Evolutionary conservation across 2,113 vertebrate genomes (phyloP), one percentile per base, ranked within the genome.

Genomic region (Pseudorhombus dupliciocellatus): DNA sequence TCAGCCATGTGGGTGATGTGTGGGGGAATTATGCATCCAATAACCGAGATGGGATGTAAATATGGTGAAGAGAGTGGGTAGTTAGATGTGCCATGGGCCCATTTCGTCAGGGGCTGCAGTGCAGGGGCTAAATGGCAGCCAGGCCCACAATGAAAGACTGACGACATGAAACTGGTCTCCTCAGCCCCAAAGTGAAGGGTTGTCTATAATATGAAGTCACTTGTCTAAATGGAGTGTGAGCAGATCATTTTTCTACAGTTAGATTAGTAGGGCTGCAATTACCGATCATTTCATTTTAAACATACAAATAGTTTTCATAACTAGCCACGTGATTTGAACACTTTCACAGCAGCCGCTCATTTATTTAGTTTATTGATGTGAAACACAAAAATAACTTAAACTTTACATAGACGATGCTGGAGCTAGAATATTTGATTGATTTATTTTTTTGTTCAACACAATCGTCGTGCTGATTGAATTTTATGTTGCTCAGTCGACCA

Each of bases 41-140:
- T 91, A 89, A 92, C 90, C 65, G 58, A 68, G 18, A 24, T 40
- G 4, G 71, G 48, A 83, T 80, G 86, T 91, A 89, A 91, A 84
- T 63, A 85, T 86, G 59, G 79, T 70, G 55, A 55, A 64, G 54
- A 79, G 25, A 69, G 61, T 73, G 7, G 66, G 48, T 76, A 54
- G 54, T 80, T 74, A 81, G 87, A 79, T 69, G 74, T 69, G 53
- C 56, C 62, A 83, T 74, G 84, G 79, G 80, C 63, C 81, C 85
- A 68, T 83, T 87, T 84, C 72, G 74, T 60, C 80, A 58, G 73
- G 73, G 70, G 64, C 73, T 71, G 83, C 75, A 81, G 73, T 71
- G 74, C 64, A 69, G 77, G 75, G 65, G 75, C 84, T 75, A 90
- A 90, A 90, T 73, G 76, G 73, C 81, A 85, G 22, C 22, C 86